Evolutionary conservation across 2,888 invertebrate genomes (phyloP).

Genomic region (Candidula unifasciata): DNA sequence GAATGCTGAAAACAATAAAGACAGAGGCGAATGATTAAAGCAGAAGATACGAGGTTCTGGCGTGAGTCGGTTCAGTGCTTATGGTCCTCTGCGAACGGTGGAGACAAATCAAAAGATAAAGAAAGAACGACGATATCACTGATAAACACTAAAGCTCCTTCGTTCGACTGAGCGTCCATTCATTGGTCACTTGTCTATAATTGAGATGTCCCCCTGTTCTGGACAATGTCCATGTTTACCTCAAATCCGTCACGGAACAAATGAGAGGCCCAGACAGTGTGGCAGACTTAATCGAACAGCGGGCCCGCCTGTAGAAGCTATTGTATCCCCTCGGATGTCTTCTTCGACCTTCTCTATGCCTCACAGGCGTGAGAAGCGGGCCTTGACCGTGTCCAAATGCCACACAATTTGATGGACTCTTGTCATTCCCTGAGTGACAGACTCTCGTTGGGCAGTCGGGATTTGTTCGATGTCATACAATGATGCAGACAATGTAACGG

Average conservation of each 20-base stretch:
- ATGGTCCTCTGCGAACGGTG: no score
- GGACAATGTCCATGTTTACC: slow-evolving; percentile 10
- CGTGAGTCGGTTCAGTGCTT: no score
- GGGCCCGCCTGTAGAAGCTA: background rate
- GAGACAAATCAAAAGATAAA: no score
- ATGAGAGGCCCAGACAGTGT: background rate
- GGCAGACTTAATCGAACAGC: background rate
- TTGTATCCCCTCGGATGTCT: background rate
- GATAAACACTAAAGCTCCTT: background rate
- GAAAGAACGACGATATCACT: no score
- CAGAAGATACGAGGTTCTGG: no score
- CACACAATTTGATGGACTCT: background rate
- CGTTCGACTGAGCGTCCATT: background rate
- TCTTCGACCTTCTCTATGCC: background rate
- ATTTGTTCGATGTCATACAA: no score
- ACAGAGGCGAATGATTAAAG: no score
- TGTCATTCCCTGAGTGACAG: no score
- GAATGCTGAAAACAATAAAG: no score
- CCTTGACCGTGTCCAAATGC: background rate
- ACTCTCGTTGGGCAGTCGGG: no score
- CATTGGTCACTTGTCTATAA: background rate
- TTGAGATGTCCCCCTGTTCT: background rate
- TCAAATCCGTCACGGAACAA: background rate
- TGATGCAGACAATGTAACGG: no score
- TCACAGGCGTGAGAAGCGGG: background rate